Base-by-base conservation (phyloP, 2,797 vertebrate genomes). In the Darevskia nairensis region DNA sequence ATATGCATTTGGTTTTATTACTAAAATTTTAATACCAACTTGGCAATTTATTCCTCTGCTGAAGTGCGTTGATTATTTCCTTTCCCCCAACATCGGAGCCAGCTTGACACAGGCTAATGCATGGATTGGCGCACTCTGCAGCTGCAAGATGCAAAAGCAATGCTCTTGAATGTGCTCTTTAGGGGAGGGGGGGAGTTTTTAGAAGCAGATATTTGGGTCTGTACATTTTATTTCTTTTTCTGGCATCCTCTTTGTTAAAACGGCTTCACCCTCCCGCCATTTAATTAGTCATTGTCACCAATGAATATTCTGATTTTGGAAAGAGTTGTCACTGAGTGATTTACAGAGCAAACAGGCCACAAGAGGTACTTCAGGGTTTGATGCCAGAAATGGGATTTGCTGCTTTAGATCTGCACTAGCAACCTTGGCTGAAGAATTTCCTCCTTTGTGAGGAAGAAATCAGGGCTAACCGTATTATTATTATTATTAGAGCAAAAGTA, bases 1-100 rank as follows among this genome's bases (percentile, higher is more conserved):
- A 96, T 96, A 95, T 96, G 96, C 94, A 95, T 96, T 95, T 95
- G 94, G 94, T 96, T 96, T 96, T 95, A 95, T 95, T 95, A 95
- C 96, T 96, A 95, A 95, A 94, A 95, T 96, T 95, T 96, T 96
- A 95, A 96, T 94, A 95, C 95, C 94, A 84, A 90, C 86, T 95
- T 96, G 95, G 95, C 96, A 96, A 90, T 96, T 96, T 95, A 92
- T 95, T 95, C 94, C 90, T 93, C 91, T 0, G 13, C 91, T 96
- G 96, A 97, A 96, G 93, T 87, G 94, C 81, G 91, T 92, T 96
- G 95, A 97, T 96, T 96, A 95, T 95, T 96, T 93, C 95, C 95
- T 93, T 93, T 93, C 88, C 95, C 95, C 92, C 74, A 69, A 55
- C 94, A 89, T 80, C 50, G 83, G 88, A 95, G 94, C 93, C 94